Conservation (phyloP, 2,888 invertebrate species). For the Hydroisotoma schaefferi region DNA sequence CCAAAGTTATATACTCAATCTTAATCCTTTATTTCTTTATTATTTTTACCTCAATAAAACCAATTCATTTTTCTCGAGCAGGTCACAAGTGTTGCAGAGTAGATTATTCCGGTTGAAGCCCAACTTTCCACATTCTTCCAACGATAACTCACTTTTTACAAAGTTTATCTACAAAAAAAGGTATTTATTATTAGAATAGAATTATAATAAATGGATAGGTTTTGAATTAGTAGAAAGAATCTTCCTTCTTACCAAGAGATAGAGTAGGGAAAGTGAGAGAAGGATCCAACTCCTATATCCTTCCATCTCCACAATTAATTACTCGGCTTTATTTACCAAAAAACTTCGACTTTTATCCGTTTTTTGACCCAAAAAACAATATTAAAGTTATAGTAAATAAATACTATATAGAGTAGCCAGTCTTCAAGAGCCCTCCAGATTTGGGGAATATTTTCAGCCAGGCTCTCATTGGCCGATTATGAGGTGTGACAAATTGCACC, state of each 20-base stretch:
- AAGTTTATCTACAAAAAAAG: constrained; percentile 38
- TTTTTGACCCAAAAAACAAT: too few species aligned
- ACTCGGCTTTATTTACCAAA: too few species aligned
- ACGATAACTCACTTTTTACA: constrained; percentile 60
- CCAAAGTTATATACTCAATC: too few species aligned
- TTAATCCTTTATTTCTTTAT: too few species aligned
- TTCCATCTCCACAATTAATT: too few species aligned
- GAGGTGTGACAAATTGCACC: too few species aligned
- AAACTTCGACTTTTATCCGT: too few species aligned
- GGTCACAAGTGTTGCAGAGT: constrained; percentile 83
- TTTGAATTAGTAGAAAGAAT: not conserved
- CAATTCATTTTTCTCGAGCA: constrained; percentile 71
- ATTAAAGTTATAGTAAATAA: too few species aligned
- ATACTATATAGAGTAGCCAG: too few species aligned
- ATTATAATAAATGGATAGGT: not conserved
- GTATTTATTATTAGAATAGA: not conserved
- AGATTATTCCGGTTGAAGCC: constrained; percentile 84
- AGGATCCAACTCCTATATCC: constrained; percentile 25
- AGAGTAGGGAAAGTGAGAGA: constrained; percentile 28
- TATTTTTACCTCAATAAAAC: constrained; percentile 61
- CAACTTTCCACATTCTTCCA: constrained; percentile 70
- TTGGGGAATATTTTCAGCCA: too few species aligned
- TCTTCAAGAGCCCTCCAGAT: too few species aligned
- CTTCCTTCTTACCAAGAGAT: constrained; percentile 26
- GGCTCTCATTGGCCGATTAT: too few species aligned